A percentile compares a stretch with the other conserved stretches of the same genome.
Evolutionary conservation across 2,888 invertebrate genomes (phyloP).

Genomic region (Metellina segmentata): DNA sequence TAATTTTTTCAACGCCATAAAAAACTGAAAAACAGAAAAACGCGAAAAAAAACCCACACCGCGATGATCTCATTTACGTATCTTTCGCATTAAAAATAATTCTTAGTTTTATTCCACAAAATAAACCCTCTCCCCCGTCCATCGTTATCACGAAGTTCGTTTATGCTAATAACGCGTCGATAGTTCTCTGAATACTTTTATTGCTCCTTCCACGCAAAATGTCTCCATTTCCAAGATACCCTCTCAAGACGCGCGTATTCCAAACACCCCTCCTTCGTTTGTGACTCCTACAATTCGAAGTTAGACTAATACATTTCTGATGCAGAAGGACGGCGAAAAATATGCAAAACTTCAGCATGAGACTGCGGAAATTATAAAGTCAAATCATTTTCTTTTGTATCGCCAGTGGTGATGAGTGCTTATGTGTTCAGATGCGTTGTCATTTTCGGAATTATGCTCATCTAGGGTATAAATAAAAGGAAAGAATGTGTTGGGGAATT

Average conservation of each 20-base stretch:
- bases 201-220: background rate
- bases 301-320: slow-evolving; percentile 1
- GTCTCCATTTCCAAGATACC: background rate
- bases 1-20: background rate
- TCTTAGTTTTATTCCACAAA: background rate
- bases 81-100: background rate
- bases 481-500: background rate
- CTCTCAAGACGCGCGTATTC: background rate
- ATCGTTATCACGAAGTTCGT: background rate
- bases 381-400: slow-evolving; percentile 41
- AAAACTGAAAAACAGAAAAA: background rate
- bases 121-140: background rate
- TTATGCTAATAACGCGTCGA: slow-evolving; percentile 5
- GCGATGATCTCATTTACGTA: background rate
- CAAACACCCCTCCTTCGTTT: background rate
- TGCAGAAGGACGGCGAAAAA: background rate
- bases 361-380: slow-evolving; percentile 40
- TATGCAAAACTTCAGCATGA: background rate
- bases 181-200: background rate
- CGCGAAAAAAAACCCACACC: background rate
- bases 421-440: background rate
- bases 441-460: background rate
- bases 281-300: background rate
- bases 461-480: background rate
- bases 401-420: background rate